phyloP scores from a whole-genome alignment of 2,888 invertebrate species.

The Chalcis sispes region DNA sequence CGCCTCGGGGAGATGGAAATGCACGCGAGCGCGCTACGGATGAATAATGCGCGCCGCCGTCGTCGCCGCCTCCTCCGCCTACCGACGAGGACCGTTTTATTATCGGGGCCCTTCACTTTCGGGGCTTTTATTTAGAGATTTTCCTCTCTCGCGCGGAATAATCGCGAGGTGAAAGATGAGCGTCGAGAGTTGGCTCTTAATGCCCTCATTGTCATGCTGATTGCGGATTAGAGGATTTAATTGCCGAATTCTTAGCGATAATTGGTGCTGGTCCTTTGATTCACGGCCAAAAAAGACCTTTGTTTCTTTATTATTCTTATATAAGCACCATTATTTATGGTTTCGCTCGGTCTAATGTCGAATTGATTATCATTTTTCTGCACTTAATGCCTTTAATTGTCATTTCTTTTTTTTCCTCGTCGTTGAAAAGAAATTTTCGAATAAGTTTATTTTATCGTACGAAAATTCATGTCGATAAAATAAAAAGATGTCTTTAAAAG shows the following conservation, averaged over 20 bases:
- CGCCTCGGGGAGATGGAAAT: background rate
- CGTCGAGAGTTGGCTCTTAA: background rate
- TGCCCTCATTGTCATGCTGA: conserved; percentile 27
- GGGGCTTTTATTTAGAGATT: conserved; percentile 7
- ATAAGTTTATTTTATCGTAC: too few species aligned
- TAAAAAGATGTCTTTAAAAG: too few species aligned
- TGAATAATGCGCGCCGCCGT: conserved; percentile 10
- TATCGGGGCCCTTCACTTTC: background rate
- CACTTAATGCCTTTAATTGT: too few species aligned
- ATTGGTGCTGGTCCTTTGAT: background rate
- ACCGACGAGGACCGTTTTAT: conserved; percentile 21
- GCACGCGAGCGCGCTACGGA: background rate
- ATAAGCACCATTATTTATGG: too few species aligned
- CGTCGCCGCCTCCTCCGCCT: background rate
- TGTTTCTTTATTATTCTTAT: too few species aligned
- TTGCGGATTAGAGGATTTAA: conserved; percentile 27
- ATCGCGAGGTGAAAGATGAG: background rate
- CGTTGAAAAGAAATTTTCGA: too few species aligned
- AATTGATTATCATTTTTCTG: too few species aligned
- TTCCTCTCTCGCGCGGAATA: background rate
- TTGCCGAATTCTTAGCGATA: background rate
- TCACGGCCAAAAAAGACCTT: too few species aligned
- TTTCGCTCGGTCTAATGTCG: too few species aligned
- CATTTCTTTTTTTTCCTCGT: too few species aligned
- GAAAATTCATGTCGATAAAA: too few species aligned